Evolutionary conservation across 2,113 vertebrate genomes (phyloP), one percentile per base, ranked within the genome.

Genomic region (Dicentrarchus labrax): DNA sequence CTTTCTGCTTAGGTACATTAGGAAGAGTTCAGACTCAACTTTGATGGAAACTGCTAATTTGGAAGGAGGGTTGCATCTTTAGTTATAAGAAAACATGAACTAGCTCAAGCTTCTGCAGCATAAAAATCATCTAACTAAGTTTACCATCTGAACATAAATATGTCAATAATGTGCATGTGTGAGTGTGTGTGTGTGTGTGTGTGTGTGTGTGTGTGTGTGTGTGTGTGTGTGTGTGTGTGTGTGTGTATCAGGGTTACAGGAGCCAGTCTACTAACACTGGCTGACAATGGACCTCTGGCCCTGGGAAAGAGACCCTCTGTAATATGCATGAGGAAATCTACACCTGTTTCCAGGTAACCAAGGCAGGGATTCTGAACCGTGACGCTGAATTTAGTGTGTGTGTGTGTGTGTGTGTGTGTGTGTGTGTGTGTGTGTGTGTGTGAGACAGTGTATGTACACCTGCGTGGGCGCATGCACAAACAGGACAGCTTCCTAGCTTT

Each of bases 301-400:
- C 83, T 90, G 88, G 88, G 91, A 93, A 89, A 81, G 86, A 92
- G 83, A 90, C 79, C 57, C 83, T 84, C 86, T 96, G 86, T 96
- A 96, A 95, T 93, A 96, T 96, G 91, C 83, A 96, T 95, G 92
- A 94, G 88, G 95, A 95, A 96, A 95, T 91, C 84, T 78, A 96
- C 88, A 96, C 95, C 95, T 95, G 94, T 96, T 95, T 95, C 95
- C 95, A 96, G 95, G 95, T 96, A 95, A 95, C 95, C 91, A 61
- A 92, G 94, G 90, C 89, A 92, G 88, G 85, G 83, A 83, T 90
- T 87, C 88, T 91, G 83, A 90, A 88, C 73, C 86, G 62, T 92
- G 92, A 92, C 90, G 66, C 76, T 90, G 79, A 62, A 78, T 83
- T 12, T 24, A 47, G 76, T 76, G 73, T 78, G 71, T 56, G 82